Evolutionary conservation across 2,888 invertebrate genomes (phyloP), one percentile per base, ranked within the genome.

Genomic region (Hyalella azteca): DNA sequence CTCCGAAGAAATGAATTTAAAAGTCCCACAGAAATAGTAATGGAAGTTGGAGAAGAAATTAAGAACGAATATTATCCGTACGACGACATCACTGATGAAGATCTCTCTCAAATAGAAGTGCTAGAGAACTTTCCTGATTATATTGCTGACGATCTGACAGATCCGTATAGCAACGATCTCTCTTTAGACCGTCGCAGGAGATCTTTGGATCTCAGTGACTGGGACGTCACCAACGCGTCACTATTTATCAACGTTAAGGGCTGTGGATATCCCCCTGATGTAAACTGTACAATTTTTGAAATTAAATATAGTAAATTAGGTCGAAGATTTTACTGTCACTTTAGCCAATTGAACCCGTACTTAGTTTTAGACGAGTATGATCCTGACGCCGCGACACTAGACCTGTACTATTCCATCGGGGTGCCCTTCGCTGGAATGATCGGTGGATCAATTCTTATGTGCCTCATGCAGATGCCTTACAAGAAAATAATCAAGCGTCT

Each of bases 221-320:
- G 81, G 81, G 80, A 83, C 80, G 77, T 59, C 22, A 59, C 80
- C 19, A 83, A 83, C 40, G 83, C 81, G 49, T 81, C 81, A n/a
- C 54, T 83, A 36, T 79, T 59, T 50, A 78, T 83, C 15, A 83
- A 83, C 78, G 81, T 83, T 7, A 83, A 83, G 50, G 83, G 83
- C n/a, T 83, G 83, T 32, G 83, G 83, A 41, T 83, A 83, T 60
- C 83, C 83, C 2, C 83, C 83, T 15, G 48, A 36, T 29, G 83
- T 83, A n/a, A 80, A 83, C 73, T 83, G 83, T 50, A 48, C 73
- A 76, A 73, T 41, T 5, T 83, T 83, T 59, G 77, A 73, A 41
- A 50, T 80, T 32, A 75, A 80, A 45, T 83, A 78, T 79, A 80
- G 81, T 45, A 78, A 78, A 60, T 78, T 81, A 19, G 83, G 83